Percentiles rank a stretch among this genome's conserved stretches.
These are phyloP conservation scores for Tachysurus fulvidraco DNA, from an alignment of 2,113 vertebrate species.

Conservation along the genomic window DNA sequence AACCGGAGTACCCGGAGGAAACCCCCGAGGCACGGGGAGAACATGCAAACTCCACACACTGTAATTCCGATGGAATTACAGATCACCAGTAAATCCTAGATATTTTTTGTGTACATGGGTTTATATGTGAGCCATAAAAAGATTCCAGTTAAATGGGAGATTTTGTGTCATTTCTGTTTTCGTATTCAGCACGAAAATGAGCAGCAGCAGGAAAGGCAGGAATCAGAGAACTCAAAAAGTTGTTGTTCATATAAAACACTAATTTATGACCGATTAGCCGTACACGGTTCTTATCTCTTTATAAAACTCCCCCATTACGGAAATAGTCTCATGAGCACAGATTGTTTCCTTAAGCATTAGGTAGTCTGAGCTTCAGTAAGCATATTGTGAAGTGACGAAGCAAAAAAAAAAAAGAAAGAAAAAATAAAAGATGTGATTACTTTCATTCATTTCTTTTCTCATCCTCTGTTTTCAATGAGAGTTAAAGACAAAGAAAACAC, in stretches of 20 bases:
- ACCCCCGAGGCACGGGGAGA: no score
- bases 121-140: neutral
- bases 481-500: constrained; percentile 45
- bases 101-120: neutral
- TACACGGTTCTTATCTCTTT: constrained; percentile 15
- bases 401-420: neutral
- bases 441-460: neutral
- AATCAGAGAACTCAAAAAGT: neutral
- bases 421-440: neutral
- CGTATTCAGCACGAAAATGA: neutral
- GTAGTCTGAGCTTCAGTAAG: neutral
- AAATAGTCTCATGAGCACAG: constrained; percentile 8
- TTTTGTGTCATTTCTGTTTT: neutral
- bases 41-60: no score
- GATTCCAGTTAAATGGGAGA: neutral
- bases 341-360: neutral
- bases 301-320: constrained; percentile 6
- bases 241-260: neutral
- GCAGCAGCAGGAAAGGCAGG: neutral
- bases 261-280: constrained; percentile 33
- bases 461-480: constrained; percentile 9
- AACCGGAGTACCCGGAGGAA: no score
- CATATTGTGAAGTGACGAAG: neutral
- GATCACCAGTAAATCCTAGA: neutral
- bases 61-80: no score